Base-by-base conservation (phyloP, 2,797 vertebrate genomes). In the Basileuterus tristriatus region DNA sequence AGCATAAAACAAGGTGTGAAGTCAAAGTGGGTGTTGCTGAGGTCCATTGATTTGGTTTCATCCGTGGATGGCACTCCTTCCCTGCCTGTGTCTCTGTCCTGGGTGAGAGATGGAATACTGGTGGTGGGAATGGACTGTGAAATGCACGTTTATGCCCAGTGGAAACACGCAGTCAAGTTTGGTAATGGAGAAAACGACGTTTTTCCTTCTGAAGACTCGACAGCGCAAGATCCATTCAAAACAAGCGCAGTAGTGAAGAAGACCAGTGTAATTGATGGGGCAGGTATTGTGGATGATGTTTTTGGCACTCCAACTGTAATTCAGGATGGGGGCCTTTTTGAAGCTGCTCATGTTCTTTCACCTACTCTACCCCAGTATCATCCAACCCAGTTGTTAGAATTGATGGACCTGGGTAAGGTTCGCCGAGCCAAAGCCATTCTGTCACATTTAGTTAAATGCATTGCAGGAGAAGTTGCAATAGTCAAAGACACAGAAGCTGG, bases 91-190 rank as follows among this genome's bases (percentile, higher is more conserved):
- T 99, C 99, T 64, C 97, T 99, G 32, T 99, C 99, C 75, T 99
- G 99, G 99, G 99, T 99, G 74, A 98, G 99, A 94, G 99, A 99
- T 62, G 99, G 99, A 59, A 99, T 99, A 77, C 97, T 99, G 93
- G 99, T 99, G 65, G 98, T 99, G 88, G 99, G 99, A 58, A 99
- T 99, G 99, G 99, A 99, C 94, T 99, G 99, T 94, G 99, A 99
- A 97, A 99, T 99, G 99, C 99, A 99, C 0, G 99, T 99, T 37
- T 99, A 99, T 47, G 99, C 99, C 32, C 99, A 99, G 68, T 99
- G 99, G 99, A 99, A 99, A 87, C 99, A 99, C 17, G 98, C 98
- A 27, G 97, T 98, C 89, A 99, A 98, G 96, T 98, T 97, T 14
- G 98, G 98, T 19, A 98, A 98, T 30, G 96, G 94, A 22, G 98